Conservation (phyloP, 2,797 vertebrate species). For the Serranus cabrilla region DNA sequence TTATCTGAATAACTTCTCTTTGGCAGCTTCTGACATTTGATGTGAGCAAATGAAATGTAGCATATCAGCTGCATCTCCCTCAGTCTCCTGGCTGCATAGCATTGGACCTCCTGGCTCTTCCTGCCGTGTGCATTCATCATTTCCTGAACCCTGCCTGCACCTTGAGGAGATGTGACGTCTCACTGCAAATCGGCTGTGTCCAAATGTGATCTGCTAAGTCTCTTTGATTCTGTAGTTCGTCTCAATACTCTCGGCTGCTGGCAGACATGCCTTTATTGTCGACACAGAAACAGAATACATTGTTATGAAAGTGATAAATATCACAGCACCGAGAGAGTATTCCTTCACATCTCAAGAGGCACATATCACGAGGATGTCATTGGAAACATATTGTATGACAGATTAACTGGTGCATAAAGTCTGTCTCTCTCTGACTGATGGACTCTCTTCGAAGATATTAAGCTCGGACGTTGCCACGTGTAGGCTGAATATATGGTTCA, state of each 20-base stretch:
- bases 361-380: neutral
- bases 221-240: neutral
- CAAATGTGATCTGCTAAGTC: neutral
- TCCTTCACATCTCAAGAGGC: neutral
- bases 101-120: neutral
- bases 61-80: neutral
- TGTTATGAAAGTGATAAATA: conserved; percentile 6
- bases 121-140: neutral
- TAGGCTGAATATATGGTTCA: neutral
- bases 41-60: conserved; percentile 30
- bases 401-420: neutral
- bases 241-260: neutral
- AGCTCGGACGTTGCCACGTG: neutral
- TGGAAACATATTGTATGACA: neutral
- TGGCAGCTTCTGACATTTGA: conserved; percentile 15
- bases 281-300: neutral
- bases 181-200: neutral
- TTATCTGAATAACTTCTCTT: conserved; percentile 5
- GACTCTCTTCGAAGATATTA: neutral
- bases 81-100: neutral
- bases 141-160: conserved; percentile 4
- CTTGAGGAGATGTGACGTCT: conserved; percentile 8
- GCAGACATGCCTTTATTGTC: neutral
- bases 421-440: neutral
- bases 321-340: neutral